A percentile compares a stretch with the other conserved stretches of the same genome.
These are phyloP conservation scores for Amphimallon solstitiale DNA, from an alignment of 2,888 invertebrate genomes.

Conservation along the genomic window DNA sequence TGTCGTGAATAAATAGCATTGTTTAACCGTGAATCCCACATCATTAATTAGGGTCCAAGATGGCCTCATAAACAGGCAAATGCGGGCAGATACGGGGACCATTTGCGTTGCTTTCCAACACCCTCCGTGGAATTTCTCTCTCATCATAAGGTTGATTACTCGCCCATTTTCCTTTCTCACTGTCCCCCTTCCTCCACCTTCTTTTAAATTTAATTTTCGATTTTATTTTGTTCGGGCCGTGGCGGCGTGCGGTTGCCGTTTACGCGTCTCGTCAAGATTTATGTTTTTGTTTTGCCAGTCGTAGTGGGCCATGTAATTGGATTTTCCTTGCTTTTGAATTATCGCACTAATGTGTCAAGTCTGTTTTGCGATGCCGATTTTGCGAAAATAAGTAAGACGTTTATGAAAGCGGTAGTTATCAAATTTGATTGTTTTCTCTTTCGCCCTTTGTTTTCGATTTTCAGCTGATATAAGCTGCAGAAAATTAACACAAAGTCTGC, in stretches of 20 bases:
- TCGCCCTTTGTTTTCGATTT: too few relatives aligned
- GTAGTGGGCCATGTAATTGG: slow-evolving; percentile 21
- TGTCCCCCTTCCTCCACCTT: too few relatives aligned
- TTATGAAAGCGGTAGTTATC: too few relatives aligned
- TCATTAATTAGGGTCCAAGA: slow-evolving; percentile 24
- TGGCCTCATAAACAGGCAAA: slow-evolving; percentile 21
- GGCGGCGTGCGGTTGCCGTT: background rate
- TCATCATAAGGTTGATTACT: slow-evolving; percentile 5
- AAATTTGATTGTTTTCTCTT: too few relatives aligned
- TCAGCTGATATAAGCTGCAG: too few relatives aligned
- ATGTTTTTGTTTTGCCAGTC: slow-evolving; percentile 22
- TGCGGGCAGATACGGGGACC: slow-evolving; percentile 7
- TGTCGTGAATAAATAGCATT: slow-evolving; percentile 26
- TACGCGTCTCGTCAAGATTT: slow-evolving; percentile 13
- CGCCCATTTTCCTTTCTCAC: too few relatives aligned
- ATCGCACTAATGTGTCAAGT: slow-evolving; percentile 4
- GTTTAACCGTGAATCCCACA: slow-evolving; percentile 22
- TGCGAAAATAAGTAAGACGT: too few relatives aligned
- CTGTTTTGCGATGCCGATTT: background rate
- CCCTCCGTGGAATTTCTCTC: background rate
- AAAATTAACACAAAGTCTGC: too few relatives aligned
- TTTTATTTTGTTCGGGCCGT: background rate
- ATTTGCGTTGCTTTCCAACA: background rate
- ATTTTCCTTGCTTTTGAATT: slow-evolving; percentile 17
- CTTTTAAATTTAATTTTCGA: slow-evolving; percentile 8